phyloP scores from a whole-genome alignment of 2,113 vertebrate species.

The Dendropsophus ebraccatus region DNA sequence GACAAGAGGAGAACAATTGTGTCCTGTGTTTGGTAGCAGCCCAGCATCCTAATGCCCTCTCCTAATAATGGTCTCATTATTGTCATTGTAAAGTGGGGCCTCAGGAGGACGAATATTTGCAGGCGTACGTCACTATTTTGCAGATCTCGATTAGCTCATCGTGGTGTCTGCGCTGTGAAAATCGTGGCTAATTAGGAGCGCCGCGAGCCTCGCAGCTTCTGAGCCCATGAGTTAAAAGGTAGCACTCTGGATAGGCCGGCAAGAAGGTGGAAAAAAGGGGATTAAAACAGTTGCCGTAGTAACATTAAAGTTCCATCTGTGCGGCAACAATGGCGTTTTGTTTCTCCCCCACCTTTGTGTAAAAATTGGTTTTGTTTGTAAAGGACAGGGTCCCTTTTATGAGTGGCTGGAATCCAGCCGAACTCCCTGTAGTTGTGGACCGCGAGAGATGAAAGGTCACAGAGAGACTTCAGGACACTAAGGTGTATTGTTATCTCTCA shows the following conservation, averaged over 20 bases:
- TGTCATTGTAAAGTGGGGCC: conserved; percentile 93
- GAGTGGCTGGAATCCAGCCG: conserved; percentile 92
- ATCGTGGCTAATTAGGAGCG: conserved; percentile 95
- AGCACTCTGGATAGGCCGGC: conserved; percentile 91
- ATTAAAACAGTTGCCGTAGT: conserved; percentile 99
- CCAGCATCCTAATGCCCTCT: conserved; percentile 93
- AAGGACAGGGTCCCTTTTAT: conserved; percentile 91
- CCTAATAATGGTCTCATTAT: conserved; percentile 98
- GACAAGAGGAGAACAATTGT: conserved; percentile 96
- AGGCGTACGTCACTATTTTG: conserved; percentile 95
- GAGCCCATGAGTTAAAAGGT: conserved; percentile 95
- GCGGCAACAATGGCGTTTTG: conserved; percentile 96
- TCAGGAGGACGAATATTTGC: conserved; percentile 90
- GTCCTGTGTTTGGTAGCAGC: conserved; percentile 93
- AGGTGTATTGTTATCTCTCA: conserved; percentile 78
- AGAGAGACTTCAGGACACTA: conserved; percentile 85
- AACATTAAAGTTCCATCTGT: conserved; percentile 97
- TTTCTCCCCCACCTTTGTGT: conserved; percentile 94
- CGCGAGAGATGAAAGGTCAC: conserved; percentile 86
- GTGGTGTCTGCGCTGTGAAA: conserved; percentile 90
- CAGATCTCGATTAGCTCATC: conserved; percentile 99
- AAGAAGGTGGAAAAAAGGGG: conserved; percentile 91
- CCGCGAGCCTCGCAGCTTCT: conserved; percentile 82
- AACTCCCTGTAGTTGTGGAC: conserved; percentile 84
- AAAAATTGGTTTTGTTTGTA: conserved; percentile 91